phyloP scores from a whole-genome alignment of 2,797 vertebrate genomes.

The Manis pentadactyla region DNA sequence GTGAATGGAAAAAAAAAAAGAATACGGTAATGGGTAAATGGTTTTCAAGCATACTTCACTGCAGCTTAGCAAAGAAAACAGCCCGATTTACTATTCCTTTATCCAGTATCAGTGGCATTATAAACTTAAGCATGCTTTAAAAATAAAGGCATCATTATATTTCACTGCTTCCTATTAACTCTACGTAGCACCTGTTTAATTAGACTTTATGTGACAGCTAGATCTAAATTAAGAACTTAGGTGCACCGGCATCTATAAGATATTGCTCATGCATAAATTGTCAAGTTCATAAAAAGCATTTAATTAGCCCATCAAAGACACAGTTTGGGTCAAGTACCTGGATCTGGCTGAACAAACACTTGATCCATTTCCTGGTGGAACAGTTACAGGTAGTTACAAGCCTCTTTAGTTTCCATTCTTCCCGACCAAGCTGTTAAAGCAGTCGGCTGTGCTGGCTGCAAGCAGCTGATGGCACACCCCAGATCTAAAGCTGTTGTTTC shows the following conservation, averaged over 20 bases:
- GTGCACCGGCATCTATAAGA: constrained; percentile 20
- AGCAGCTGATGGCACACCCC: constrained; percentile 63
- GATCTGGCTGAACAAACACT: constrained; percentile 77
- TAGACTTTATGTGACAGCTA: constrained; percentile 61
- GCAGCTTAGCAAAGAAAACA: constrained; percentile 59
- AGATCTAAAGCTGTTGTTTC: constrained; percentile 67
- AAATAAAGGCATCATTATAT: constrained; percentile 49
- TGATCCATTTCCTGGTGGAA: constrained; percentile 83
- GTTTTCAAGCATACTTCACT: constrained; percentile 68
- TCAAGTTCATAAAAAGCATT: constrained; percentile 67
- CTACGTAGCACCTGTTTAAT: constrained; percentile 58
- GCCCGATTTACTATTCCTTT: not conserved
- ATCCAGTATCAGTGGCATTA: not conserved
- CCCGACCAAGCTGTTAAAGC: constrained; percentile 28
- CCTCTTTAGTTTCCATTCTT: constrained; percentile 77
- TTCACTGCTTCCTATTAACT: constrained; percentile 18
- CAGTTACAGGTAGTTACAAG: constrained; percentile 78
- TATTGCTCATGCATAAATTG: constrained; percentile 48
- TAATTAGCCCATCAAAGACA: constrained; percentile 57
- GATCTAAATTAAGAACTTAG: constrained; percentile 65
- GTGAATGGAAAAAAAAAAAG: not conserved
- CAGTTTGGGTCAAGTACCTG: constrained; percentile 83
- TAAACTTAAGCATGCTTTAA: constrained; percentile 63
- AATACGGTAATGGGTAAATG: constrained; percentile 8
- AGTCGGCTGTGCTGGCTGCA: constrained; percentile 26